phyloP scores from a whole-genome alignment of 2,113 vertebrate species.

The Cavia aperea region DNA sequence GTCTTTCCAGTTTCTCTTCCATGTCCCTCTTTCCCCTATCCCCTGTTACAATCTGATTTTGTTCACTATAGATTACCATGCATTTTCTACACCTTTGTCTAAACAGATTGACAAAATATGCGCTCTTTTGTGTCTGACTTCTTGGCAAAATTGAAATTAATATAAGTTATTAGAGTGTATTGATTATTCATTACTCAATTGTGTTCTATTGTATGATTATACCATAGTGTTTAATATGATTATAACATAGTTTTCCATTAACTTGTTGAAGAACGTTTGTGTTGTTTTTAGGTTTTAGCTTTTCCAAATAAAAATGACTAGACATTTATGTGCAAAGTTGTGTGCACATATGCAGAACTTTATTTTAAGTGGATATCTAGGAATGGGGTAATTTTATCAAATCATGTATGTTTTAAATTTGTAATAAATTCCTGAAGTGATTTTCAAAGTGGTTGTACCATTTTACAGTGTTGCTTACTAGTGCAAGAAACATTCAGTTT shows the following conservation, averaged over 20 bases:
- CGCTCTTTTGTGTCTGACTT: slow-evolving; percentile 25
- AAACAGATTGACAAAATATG: neutral
- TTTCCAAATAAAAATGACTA: slow-evolving; percentile 14
- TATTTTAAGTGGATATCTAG: neutral
- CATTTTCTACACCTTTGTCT: slow-evolving; percentile 6
- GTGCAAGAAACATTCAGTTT: neutral
- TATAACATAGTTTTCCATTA: neutral
- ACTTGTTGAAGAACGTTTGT: neutral
- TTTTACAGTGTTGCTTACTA: neutral
- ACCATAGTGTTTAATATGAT: neutral
- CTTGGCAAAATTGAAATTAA: neutral
- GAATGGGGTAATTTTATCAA: neutral
- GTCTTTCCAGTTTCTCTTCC: neutral
- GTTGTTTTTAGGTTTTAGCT: neutral
- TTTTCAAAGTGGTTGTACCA: neutral
- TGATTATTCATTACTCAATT: neutral
- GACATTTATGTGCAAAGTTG: neutral
- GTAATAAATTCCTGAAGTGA: neutral
- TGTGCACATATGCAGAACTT: neutral
- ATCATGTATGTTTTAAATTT: neutral
- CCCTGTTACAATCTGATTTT: neutral
- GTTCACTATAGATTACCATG: neutral
- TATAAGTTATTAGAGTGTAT: neutral
- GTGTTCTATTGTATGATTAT: neutral
- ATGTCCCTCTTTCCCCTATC: neutral